These are phyloP conservation scores for Trissolcus japonicus DNA, from an alignment of 2,888 invertebrate genomes.

Conservation along the genomic window DNA sequence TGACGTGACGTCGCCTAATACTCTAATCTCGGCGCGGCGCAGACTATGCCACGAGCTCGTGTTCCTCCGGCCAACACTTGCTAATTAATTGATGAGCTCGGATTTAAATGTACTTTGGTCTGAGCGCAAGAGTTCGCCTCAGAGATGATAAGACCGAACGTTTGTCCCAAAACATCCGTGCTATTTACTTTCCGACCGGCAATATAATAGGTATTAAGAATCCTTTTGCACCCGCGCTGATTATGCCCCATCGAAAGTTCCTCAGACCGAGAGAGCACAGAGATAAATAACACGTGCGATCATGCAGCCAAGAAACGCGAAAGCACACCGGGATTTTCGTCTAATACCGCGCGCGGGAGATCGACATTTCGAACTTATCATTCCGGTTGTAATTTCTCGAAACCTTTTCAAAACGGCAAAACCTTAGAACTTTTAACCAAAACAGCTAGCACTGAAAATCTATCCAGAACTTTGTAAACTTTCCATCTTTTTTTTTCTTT, in stretches of 20 bases:
- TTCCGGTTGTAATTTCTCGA: too few species aligned
- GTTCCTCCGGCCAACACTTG: slow-evolving; percentile 65
- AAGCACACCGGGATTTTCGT: too few species aligned
- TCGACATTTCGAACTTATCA: too few species aligned
- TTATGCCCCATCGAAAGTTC: slow-evolving; percentile 20
- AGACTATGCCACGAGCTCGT: slow-evolving; percentile 62
- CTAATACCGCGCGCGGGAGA: too few species aligned
- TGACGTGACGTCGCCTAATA: slow-evolving; percentile 75
- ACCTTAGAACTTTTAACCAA: too few species aligned
- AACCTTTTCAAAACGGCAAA: too few species aligned
- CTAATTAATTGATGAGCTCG: slow-evolving; percentile 72
- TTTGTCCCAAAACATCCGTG: slow-evolving; percentile 50
- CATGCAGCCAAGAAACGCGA: neutral
- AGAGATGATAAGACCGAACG: slow-evolving; percentile 50
- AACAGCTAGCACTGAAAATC: too few species aligned
- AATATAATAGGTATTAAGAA: slow-evolving; percentile 51
- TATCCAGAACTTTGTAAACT: too few species aligned
- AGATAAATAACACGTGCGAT: slow-evolving; percentile 25
- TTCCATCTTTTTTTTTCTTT: too few species aligned
- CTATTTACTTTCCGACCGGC: slow-evolving; percentile 40
- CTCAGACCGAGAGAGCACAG: slow-evolving; percentile 17
- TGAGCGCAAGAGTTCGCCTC: slow-evolving; percentile 48
- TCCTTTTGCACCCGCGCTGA: slow-evolving; percentile 41
- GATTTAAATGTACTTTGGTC: slow-evolving; percentile 62
- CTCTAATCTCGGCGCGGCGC: slow-evolving; percentile 71